Evolutionary conservation across 2,888 invertebrate genomes (phyloP), one percentile per base, ranked within the genome.

Genomic region (Chrysina gloriosa): DNA sequence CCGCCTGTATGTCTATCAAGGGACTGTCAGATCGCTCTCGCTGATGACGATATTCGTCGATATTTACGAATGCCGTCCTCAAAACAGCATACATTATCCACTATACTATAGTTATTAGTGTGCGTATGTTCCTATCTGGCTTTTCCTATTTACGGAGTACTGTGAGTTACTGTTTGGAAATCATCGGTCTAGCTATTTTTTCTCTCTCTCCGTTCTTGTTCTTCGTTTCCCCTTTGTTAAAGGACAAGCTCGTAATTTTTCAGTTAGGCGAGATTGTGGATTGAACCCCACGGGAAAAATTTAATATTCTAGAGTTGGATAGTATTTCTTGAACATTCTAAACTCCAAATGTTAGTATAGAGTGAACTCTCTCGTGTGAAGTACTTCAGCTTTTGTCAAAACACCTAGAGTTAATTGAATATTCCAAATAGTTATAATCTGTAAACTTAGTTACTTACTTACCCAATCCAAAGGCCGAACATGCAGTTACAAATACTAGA

Each of bases 1-100:
- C 72, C 72, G 72, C 70, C 68, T 69, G 70, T 71, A 70, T 71
- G 72, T 73, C 72, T 71, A 72, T 72, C 72, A 72, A 68, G 71
- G 70, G 58, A 63, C 71, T 69, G 72, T 73, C 72, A 73, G 71
- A 71, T 71, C 63, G 63, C 61, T 73, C 63, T 50, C 65, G 39
- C 29, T 67, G 72, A 73, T 73, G 71, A 70, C 68, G 72, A 71
- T 71, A 71, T 70, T 68, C 54, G 58, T 65, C 67, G 71, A 68
- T 73, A 70, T 71, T 73, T 71, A 73, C 70, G 70, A 69, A 72
- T 42, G 58, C 52, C 45, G 42, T 45, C 58, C 27, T 31, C 34
- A 47, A 65, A 21, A 65, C 61, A 48, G 64, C 48, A 42, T 65
- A 65, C 48, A 50, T 69, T 69, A 65, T 65, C 23, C 61, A 14